These are phyloP conservation scores for Oryzias javanicus DNA, from an alignment of 2,113 vertebrate species.

Conservation along the genomic window DNA sequence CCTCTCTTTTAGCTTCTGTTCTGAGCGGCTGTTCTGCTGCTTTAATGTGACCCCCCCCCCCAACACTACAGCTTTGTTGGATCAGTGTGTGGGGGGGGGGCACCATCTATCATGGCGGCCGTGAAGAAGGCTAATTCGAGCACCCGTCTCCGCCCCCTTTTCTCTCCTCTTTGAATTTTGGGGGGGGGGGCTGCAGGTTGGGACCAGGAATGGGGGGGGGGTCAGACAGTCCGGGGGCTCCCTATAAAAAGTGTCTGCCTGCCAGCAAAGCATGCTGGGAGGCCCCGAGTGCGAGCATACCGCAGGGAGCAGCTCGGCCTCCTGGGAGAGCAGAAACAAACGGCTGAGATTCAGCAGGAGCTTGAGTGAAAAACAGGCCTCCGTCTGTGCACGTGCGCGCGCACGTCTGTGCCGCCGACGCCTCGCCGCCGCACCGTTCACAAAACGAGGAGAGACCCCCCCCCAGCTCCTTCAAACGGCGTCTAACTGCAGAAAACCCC, in stretches of 20 bases:
- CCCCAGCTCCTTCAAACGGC: no score
- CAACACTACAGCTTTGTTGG: constrained; percentile 56
- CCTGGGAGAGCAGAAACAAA: constrained; percentile 48
- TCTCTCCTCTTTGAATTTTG: constrained; percentile 5
- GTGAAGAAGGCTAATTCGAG: constrained; percentile 64
- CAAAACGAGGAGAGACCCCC: no score
- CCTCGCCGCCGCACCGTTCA: no score
- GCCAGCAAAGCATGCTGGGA: constrained; percentile 64
- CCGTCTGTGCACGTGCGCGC: no score
- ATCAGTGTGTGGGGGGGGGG: constrained; percentile 12
- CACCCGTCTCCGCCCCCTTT: constrained; percentile 38
- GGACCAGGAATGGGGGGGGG: constrained; percentile 3
- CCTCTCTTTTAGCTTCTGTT: no score
- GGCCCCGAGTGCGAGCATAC: constrained; percentile 74
- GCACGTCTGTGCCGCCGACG: no score
- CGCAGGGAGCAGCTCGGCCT: constrained; percentile 38
- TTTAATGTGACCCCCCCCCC: constrained; percentile 9
- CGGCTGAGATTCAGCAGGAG: no score
- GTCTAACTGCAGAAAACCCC: no score
- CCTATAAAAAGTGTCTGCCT: constrained; percentile 36
- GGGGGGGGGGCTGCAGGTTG: constrained; percentile 22
- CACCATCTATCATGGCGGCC: constrained; percentile 58
- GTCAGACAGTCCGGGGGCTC: constrained; percentile 27
- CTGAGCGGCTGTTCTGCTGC: constrained; percentile 1
- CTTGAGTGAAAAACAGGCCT: no score